A percentile compares a stretch with the other conserved stretches of the same genome.
Evolutionary conservation across 2,797 vertebrate species (phyloP).

Genomic region (Anisognathus igniventris): DNA sequence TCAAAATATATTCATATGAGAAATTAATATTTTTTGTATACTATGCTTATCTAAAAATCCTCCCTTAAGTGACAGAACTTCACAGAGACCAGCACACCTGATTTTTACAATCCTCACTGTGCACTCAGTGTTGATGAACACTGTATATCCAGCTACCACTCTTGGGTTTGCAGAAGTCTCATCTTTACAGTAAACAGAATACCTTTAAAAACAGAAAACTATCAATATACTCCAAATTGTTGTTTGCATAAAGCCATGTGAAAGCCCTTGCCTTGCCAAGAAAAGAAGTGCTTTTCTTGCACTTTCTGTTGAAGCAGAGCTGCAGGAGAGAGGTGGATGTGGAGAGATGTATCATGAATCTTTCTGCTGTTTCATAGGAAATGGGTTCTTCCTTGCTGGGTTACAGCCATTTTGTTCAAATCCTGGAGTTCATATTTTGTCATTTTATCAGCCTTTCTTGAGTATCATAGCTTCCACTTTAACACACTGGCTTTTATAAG

Average conservation of each 20-base stretch:
- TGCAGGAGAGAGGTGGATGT: background rate
- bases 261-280: background rate
- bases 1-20: background rate
- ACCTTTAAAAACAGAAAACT: background rate
- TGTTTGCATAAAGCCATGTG: background rate
- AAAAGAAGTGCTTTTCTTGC: background rate
- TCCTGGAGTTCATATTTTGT: background rate
- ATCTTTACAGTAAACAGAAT: background rate
- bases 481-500: slow-evolving; percentile 14
- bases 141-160: background rate
- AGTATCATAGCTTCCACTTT: background rate
- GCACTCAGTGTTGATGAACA: background rate
- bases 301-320: background rate
- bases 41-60: background rate
- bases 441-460: background rate
- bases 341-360: background rate
- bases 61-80: background rate
- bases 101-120: background rate
- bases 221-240: background rate
- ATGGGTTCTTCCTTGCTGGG: background rate
- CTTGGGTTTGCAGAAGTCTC: background rate
- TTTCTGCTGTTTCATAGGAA: background rate
- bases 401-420: slow-evolving; percentile 4
- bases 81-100: background rate
- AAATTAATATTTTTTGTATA: background rate